These are phyloP conservation scores for Volucella inflata DNA, from an alignment of 2,888 invertebrate species.

Conservation along the genomic window DNA sequence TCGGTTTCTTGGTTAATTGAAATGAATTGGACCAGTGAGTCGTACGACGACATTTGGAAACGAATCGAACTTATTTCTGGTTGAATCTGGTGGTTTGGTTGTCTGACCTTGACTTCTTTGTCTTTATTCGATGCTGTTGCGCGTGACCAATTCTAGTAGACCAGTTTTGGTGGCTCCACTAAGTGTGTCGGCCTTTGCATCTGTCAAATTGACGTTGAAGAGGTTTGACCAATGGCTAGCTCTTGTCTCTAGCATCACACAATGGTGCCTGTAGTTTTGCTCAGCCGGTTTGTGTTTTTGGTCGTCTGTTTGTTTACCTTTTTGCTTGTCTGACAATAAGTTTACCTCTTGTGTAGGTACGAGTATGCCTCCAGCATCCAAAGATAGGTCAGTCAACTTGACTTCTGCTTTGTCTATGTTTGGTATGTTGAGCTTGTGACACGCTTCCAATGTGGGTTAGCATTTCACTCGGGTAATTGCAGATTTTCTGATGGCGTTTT, in stretches of 20 bases:
- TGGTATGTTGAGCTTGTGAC: neutral
- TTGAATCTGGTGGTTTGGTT: neutral
- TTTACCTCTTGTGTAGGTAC: neutral
- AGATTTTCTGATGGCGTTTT: neutral
- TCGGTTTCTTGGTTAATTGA: constrained; percentile 44
- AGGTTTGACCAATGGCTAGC: constrained; percentile 3
- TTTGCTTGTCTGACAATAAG: neutral
- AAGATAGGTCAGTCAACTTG: constrained; percentile 69
- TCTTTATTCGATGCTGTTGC: neutral
- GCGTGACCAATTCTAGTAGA: constrained; percentile 17
- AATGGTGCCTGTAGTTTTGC: neutral
- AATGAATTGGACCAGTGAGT: constrained; percentile 16
- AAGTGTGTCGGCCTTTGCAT: neutral
- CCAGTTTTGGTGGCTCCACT: constrained; percentile 18
- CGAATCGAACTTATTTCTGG: neutral
- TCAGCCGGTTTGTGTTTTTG: constrained; percentile 39
- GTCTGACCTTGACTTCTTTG: constrained; percentile 60
- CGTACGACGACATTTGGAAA: neutral
- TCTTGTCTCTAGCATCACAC: neutral
- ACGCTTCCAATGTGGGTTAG: constrained; percentile 2
- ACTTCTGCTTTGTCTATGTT: constrained; percentile 1
- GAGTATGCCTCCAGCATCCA: constrained; percentile 7
- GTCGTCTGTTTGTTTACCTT: neutral
- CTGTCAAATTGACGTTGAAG: constrained; percentile 5
- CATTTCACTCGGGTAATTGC: constrained; percentile 10